Evolutionary conservation across 2,797 vertebrate species (phyloP).

Genomic region (Ctenosaura bakeri): DNA sequence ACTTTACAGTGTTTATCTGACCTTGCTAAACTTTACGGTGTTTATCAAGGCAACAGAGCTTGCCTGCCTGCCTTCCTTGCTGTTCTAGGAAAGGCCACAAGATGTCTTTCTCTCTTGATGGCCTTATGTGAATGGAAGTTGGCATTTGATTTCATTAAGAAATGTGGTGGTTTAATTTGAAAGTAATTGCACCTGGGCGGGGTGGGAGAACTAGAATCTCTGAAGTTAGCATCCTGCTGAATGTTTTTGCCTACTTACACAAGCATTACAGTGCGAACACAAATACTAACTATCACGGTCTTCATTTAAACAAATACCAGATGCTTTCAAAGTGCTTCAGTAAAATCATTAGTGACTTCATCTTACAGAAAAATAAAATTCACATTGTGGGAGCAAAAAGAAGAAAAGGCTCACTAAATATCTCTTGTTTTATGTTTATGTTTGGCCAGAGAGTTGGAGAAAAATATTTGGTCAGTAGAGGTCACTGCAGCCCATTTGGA

Average conservation of each 20-base stretch:
- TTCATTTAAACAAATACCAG: background rate
- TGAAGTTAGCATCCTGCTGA: background rate
- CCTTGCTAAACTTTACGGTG: background rate
- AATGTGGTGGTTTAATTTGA: background rate
- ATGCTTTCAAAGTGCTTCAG: background rate
- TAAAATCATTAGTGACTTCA: background rate
- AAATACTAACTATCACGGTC: background rate
- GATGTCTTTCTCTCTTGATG: background rate
- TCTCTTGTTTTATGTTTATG: background rate
- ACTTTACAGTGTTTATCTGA: background rate
- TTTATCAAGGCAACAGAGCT: background rate
- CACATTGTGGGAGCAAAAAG: background rate
- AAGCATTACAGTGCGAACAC: background rate
- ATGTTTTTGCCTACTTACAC: background rate
- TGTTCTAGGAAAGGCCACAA: background rate
- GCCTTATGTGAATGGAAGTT: background rate
- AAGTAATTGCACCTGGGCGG: background rate
- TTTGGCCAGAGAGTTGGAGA: no score
- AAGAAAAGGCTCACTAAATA: background rate
- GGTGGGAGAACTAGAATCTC: background rate
- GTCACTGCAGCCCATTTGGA: background rate
- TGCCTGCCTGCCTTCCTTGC: no score
- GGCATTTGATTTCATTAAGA: background rate
- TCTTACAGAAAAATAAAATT: background rate
- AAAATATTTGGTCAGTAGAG: constrained; percentile 1